These are phyloP conservation scores for Oophaga sylvatica DNA, from an alignment of 2,797 vertebrate species.

Conservation along the genomic window DNA sequence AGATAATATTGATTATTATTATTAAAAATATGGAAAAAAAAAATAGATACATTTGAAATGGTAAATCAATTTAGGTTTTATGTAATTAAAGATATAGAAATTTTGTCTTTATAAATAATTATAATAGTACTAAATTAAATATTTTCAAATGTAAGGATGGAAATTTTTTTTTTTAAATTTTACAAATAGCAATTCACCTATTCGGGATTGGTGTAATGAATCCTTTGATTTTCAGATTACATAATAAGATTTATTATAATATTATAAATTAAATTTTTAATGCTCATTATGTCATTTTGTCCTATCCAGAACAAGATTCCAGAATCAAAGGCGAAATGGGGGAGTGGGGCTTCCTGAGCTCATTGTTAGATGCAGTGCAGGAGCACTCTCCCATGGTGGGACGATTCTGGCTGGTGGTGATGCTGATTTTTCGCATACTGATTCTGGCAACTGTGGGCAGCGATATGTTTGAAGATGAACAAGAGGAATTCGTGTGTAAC, in stretches of 20 bases:
- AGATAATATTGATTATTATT: background rate
- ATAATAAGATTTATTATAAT: too few species aligned
- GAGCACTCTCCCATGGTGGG: slow-evolving; percentile 88
- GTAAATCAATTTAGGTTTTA: background rate
- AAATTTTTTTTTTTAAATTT: too few species aligned
- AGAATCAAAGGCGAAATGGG: slow-evolving; percentile 74
- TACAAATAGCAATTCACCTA: too few species aligned
- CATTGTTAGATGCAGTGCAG: slow-evolving; percentile 82
- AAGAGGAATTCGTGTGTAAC: slow-evolving; percentile 90
- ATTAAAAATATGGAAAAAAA: background rate
- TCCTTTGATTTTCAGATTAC: too few species aligned
- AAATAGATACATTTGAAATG: background rate
- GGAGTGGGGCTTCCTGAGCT: slow-evolving; percentile 85
- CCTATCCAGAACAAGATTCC: slow-evolving; percentile 24
- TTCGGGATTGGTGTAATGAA: too few species aligned
- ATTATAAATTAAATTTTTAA: too few species aligned
- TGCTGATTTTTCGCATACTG: slow-evolving; percentile 90
- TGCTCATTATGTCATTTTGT: slow-evolving; percentile 6
- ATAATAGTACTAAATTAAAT: background rate
- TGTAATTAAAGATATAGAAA: background rate
- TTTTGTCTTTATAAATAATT: background rate
- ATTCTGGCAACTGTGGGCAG: slow-evolving; percentile 90
- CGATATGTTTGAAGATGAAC: slow-evolving; percentile 90
- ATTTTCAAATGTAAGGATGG: background rate
- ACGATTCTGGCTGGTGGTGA: slow-evolving; percentile 89